Base-by-base conservation (phyloP, 1,140 invertebrate genomes). In the Calliphora vicina region DNA sequence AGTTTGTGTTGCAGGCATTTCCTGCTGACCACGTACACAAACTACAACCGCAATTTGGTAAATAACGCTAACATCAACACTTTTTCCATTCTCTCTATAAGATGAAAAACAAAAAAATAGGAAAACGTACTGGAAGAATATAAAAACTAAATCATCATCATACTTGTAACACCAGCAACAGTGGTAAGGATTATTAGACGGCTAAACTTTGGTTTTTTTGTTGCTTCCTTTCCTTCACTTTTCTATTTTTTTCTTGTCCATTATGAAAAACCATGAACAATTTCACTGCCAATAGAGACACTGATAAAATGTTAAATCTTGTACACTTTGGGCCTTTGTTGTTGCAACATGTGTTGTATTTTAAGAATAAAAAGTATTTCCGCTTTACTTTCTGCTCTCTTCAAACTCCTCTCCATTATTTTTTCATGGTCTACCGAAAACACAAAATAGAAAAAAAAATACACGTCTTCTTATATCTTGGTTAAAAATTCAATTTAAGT, bases 401-500 rank as follows among this genome's bases (percentile, higher is more conserved):
- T 67, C n/a, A n/a, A n/a, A n/a, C n/a, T n/a, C 8, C 5, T 35
- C 35, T 35, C 5, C 10, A 35, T 35, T 35, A 35, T 35, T 50
- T 50, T 50, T 13, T 50, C 45, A 17, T 50, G 45, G 45, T 50
- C 12, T 50, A 50, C 45, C 45, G 17, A 50, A 50, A 43, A 43
- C 5, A 43, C 5, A 6, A 12, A 43, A 43, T 43, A 43, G n/a
- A n/a, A n/a, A n/a, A n/a, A n/a, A n/a, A n/a, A n/a, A n/a, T n/a
- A n/a, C n/a, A n/a, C n/a, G n/a, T n/a, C n/a, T n/a, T n/a, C n/a
- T 43, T 43, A 5, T 12, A 43, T 43, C 42, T 43, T 74, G 20
- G 73, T 76, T 17, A n/a, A 23, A 78, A 78, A 78, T 78, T 78
- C 74, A 78, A 78, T 78, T 78, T 78, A 78, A 78, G 74, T 78